Evolutionary conservation across 2,797 vertebrate genomes (phyloP), one percentile per base, ranked within the genome.

Genomic region (Halcyon smyrnensis): DNA sequence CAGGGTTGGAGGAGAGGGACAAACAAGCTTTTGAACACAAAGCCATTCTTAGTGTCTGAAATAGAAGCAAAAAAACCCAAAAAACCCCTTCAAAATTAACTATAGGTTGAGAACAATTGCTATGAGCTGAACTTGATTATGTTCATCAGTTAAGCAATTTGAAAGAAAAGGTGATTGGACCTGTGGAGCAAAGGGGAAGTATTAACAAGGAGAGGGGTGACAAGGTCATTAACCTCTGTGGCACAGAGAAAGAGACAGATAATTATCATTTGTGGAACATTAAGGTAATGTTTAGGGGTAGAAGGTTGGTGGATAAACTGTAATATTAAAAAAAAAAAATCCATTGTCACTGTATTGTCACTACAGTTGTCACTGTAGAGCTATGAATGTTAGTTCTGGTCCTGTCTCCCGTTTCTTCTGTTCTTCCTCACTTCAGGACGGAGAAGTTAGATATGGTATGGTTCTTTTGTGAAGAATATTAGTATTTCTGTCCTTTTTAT

Each of bases 141-240:
- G 70, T 93, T 94, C 84, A 79, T 95, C 92, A 94, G 50, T 94
- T 93, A 95, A 86, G 92, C 85, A 95, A 95, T 95, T 94, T 94
- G 90, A 94, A 95, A 95, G 85, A 67, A 87, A 91, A 96, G 94
- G 90, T 95, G 90, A 67, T 88, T 86, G 74, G 67, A 94, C 77
- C 74, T 23, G 9, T 62, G 59, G 50, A 75, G 67, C 6, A 60
- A 84, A 86, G 70, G 74, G 74, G 77, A 69, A 92, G 74, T 93
- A 96, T 92, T 95, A 96, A 95, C 86, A 95, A 94, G 88, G 91
- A 94, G 88, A 88, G 12, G 59, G 93, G 77, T 73, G 77, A 95
- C 80, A 90, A 82, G 88, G 85, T 94, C 87, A 51, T 39, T 70
- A 69, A 93, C 80, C 85, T 90, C 50, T 4, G 15, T 89, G 74